Base-by-base conservation (phyloP, 2,797 vertebrate genomes). In the Hylomyscus alleni region DNA sequence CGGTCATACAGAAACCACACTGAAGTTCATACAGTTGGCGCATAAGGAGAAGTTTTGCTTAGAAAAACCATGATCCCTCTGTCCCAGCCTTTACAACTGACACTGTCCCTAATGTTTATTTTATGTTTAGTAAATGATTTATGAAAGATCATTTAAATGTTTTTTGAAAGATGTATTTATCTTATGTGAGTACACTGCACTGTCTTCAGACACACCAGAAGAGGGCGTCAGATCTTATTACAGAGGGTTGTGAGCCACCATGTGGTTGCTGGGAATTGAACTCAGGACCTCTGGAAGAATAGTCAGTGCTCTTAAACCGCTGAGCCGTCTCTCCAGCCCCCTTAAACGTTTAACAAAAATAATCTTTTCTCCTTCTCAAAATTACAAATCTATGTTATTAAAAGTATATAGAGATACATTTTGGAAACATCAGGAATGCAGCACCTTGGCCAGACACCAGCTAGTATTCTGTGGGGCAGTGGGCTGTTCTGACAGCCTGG, bases 291-390 rank as follows among this genome's bases (percentile, higher is more conserved):
- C 44, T 44, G 44, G 44, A 44, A 44, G 44, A 44, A 44, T 44
- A 44, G 44, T 44, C 44, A 44, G 44, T 44, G 44, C 44, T 44
- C 44, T 44, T 44, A 44, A 44, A 44, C 44, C 44, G 44, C 44
- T 44, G 44, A 44, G 44, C 44, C 44, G 6, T 44, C 6, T 44
- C 44, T 44, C 44, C 44, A 44, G 44, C 44, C 44, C 44, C 44
- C 44, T 77, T 88, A 93, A 87, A 96, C 15, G 10, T 87, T 94
- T 96, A 88, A 78, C 60, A 12, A 89, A 83, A 3, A 62, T 50
- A 67, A 19, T 72, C 44, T 44, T 73, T 31, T 14, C 11, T 65
- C 54, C n/a, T 65, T 56, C 83, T 52, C 75, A 93, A 93, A 94
- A 92, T 54, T 94, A 62, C 9, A 90, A 91, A 91, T 6, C 40